Percentiles rank a stretch among this genome's conserved stretches.
Conservation (phyloP, 2,113 vertebrate genomes). For the Oncorhynchus nerka region DNA sequence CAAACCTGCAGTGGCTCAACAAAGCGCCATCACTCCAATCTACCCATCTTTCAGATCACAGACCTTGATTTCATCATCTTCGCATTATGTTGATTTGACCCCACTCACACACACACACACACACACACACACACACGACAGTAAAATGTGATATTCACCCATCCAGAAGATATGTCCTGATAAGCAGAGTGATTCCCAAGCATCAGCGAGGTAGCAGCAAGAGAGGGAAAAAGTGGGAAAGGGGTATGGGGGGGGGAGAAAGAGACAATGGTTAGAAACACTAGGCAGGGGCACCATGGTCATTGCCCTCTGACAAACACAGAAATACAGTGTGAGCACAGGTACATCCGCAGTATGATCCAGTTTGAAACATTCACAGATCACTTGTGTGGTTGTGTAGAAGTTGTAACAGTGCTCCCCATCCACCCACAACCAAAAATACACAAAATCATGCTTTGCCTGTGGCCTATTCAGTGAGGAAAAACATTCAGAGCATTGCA, state of each 20-base stretch:
- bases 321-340: not conserved
- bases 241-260: constrained; percentile 4
- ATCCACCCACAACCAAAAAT: too few species aligned
- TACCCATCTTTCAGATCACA: not conserved
- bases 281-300: constrained; percentile 17
- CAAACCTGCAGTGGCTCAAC: too few species aligned
- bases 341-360: not conserved
- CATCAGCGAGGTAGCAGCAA: constrained; percentile 64
- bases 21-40: constrained; percentile 1
- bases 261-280: constrained; percentile 47
- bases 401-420: too few species aligned
- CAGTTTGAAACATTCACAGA: too few species aligned
- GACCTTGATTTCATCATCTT: too few species aligned
- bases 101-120: not conserved
- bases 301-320: not conserved
- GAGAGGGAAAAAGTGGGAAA: not conserved
- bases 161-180: constrained; percentile 98
- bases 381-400: too few species aligned
- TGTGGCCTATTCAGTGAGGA: too few species aligned
- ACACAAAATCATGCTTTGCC: too few species aligned
- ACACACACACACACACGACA: constrained; percentile 23
- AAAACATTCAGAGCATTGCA: too few species aligned
- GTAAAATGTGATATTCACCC: constrained; percentile 89
- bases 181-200: constrained; percentile 66
- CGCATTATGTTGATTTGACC: not conserved